These are phyloP conservation scores for Galeopterus variegatus DNA, from an alignment of 2,113 vertebrate genomes.

Conservation along the genomic window DNA sequence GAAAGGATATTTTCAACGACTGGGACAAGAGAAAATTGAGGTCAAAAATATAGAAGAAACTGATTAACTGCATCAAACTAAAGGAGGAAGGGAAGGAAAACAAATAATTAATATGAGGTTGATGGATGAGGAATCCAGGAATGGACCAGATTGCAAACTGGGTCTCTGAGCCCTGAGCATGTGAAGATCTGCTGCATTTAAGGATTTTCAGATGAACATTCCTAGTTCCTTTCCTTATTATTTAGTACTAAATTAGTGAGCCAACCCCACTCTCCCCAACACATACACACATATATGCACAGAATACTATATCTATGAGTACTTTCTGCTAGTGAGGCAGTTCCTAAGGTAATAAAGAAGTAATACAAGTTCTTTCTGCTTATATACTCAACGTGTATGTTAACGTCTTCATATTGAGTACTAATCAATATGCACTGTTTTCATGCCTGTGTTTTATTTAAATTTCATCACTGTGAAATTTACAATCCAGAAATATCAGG, in stretches of 20 bases:
- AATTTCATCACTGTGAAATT: not conserved
- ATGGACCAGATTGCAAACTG: not conserved
- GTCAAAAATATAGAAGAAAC: not conserved
- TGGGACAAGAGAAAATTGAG: not conserved
- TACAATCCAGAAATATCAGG: not conserved
- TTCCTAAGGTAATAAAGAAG: not conserved
- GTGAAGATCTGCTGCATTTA: not conserved
- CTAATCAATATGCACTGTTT: slow-evolving; percentile 16
- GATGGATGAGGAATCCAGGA: not conserved
- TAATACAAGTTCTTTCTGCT: not conserved
- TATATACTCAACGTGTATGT: not conserved
- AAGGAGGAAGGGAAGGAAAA: not conserved
- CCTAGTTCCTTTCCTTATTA: not conserved
- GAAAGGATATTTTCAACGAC: not conserved
- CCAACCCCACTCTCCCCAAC: not conserved
- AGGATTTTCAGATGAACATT: not conserved
- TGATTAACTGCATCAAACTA: not conserved
- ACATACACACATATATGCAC: not conserved
- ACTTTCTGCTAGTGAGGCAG: not conserved
- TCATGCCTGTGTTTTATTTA: slow-evolving; percentile 33
- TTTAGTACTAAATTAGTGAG: not conserved
- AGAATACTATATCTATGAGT: not conserved
- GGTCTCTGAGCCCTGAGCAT: not conserved
- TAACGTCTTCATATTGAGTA: not conserved
- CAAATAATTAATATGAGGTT: not conserved